These are phyloP conservation scores for Anguilla japonica DNA, from an alignment of 2,113 vertebrate genomes.

Conservation along the genomic window DNA sequence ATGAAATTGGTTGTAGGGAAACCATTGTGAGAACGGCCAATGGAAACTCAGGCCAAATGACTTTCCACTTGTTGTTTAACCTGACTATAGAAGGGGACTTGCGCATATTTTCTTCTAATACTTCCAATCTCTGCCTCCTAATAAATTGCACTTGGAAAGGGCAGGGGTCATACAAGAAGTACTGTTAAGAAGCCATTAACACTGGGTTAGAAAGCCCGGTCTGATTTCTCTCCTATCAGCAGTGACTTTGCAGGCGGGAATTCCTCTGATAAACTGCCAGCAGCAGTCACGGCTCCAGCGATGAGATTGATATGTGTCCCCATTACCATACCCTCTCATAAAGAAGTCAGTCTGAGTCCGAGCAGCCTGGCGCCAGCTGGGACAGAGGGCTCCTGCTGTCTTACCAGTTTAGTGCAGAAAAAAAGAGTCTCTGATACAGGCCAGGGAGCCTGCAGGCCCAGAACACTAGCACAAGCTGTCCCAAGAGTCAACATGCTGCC, in stretches of 20 bases:
- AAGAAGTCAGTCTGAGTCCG: background rate
- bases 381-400: background rate
- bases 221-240: constrained; percentile 11
- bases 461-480: background rate
- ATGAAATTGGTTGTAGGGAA: too few species aligned
- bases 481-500: background rate
- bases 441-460: background rate
- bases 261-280: constrained; percentile 6
- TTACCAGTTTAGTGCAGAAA: background rate
- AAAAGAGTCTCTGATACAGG: background rate
- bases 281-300: background rate
- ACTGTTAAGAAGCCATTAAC: background rate
- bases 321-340: background rate
- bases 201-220: background rate
- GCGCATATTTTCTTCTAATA: background rate
- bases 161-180: background rate
- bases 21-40: too few species aligned
- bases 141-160: background rate
- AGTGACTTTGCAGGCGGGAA: background rate
- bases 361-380: background rate
- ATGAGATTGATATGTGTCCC: background rate
- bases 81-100: background rate
- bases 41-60: background rate
- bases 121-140: background rate
- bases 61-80: background rate